Conservation (phyloP, 1,140 invertebrate genomes). For the Eriocheir sinensis region DNA sequence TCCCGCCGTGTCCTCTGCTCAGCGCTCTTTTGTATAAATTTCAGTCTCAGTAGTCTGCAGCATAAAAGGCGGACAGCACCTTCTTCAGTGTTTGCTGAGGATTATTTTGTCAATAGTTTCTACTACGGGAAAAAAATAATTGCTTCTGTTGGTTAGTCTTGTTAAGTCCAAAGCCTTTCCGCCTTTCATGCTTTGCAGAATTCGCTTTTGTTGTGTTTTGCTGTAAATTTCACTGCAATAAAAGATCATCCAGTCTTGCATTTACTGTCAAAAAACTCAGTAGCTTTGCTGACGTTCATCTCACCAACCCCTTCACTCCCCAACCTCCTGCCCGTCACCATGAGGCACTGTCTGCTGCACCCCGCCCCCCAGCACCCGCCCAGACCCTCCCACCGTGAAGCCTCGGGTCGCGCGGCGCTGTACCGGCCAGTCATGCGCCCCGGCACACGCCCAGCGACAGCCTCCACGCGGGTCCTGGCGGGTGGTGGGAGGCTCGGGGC, state of each 20-base stretch:
- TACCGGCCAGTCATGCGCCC: no score
- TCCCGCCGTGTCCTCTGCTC: not conserved
- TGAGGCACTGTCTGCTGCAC: not conserved
- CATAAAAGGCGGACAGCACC: not conserved
- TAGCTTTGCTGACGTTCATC: not conserved
- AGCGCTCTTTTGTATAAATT: slow-evolving; percentile 8
- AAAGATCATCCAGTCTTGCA: not conserved
- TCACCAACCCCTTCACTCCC: not conserved
- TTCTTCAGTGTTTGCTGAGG: not conserved
- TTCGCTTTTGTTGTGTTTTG: not conserved
- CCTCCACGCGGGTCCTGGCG: not conserved
- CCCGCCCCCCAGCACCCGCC: not conserved
- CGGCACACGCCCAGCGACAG: not conserved
- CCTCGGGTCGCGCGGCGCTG: no score
- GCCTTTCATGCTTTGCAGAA: not conserved
- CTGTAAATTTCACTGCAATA: not conserved
- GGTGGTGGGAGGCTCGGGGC: not conserved
- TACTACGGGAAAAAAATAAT: no score
- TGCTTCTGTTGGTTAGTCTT: not conserved
- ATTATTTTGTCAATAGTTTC: no score
- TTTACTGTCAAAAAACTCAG: not conserved
- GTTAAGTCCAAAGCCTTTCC: not conserved
- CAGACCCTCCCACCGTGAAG: not conserved
- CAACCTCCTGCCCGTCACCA: slow-evolving; percentile 9
- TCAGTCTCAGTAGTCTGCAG: not conserved